Evolutionary conservation across 1,140 invertebrate genomes (phyloP).

Genomic region (Drosophila sproati): DNA sequence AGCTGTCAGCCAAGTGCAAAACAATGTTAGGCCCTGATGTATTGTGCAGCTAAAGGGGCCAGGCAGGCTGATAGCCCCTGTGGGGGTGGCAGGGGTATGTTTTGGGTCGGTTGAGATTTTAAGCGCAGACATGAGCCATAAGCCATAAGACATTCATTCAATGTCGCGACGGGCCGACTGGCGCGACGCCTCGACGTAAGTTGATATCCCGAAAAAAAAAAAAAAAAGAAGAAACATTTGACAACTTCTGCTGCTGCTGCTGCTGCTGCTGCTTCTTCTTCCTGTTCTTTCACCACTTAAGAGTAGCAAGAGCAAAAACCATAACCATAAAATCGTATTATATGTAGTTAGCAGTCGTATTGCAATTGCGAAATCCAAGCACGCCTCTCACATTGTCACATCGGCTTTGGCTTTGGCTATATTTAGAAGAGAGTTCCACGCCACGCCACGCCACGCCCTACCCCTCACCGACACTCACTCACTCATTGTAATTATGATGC

Average conservation of each 20-base stretch:
- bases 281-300: conserved; percentile 9
- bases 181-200: conserved; percentile 31
- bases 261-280: conserved; percentile 15
- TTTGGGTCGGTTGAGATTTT: conserved; percentile 31
- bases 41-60: conserved; percentile 38
- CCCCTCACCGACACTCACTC: not conserved
- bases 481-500: conserved; percentile 63
- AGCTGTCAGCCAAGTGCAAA: conserved; percentile 69
- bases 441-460: not conserved
- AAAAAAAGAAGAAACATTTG: conserved; percentile 9
- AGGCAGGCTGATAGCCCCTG: not conserved
- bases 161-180: conserved; percentile 34
- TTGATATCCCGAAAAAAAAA: conserved; percentile 33
- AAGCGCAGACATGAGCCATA: conserved; percentile 35
- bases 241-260: not conserved
- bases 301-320: conserved; percentile 33
- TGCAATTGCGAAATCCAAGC: conserved; percentile 76
- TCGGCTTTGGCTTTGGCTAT: conserved; percentile 49
- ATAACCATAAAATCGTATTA: conserved; percentile 58
- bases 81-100: conserved; percentile 1
- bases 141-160: conserved; percentile 50
- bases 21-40: conserved; percentile 71
- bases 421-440: conserved; percentile 32
- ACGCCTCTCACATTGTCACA: conserved; percentile 76
- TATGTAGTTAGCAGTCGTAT: conserved; percentile 48